These are phyloP conservation scores for Baccha elongata DNA, from an alignment of 2,888 invertebrate genomes.

Conservation along the genomic window DNA sequence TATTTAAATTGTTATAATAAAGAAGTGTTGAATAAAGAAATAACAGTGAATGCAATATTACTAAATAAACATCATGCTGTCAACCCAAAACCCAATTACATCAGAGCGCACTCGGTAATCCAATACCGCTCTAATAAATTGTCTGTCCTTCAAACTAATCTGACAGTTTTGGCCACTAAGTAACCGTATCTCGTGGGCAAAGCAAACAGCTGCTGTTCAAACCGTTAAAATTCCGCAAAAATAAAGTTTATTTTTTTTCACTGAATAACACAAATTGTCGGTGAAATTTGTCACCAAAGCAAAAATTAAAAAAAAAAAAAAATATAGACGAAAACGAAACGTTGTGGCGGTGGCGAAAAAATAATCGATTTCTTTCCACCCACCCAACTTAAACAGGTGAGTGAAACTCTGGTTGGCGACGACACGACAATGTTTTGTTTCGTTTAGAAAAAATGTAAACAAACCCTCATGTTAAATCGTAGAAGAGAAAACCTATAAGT, in stretches of 20 bases:
- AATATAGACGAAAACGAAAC: slow-evolving; percentile 33
- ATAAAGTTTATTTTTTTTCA: slow-evolving; percentile 9
- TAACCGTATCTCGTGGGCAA: slow-evolving; percentile 56
- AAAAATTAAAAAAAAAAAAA: too few relatives aligned
- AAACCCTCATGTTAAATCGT: slow-evolving; percentile 41
- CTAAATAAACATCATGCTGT: slow-evolving; percentile 46
- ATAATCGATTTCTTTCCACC: slow-evolving; percentile 65
- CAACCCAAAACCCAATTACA: slow-evolving; percentile 66
- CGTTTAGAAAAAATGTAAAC: slow-evolving; percentile 58
- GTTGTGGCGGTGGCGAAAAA: slow-evolving; percentile 46
- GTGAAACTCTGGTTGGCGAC: slow-evolving; percentile 5
- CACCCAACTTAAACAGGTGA: slow-evolving; percentile 33
- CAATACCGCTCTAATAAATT: slow-evolving; percentile 64
- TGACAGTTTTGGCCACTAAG: slow-evolving; percentile 62
- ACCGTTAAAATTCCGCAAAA: slow-evolving; percentile 46
- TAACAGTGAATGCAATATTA: slow-evolving; percentile 42
- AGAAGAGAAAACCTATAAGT: slow-evolving; percentile 27
- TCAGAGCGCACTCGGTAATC: slow-evolving; percentile 50
- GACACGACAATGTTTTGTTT: slow-evolving; percentile 37
- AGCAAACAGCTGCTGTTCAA: slow-evolving; percentile 63
- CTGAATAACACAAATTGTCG: slow-evolving; percentile 30
- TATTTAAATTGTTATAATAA: slow-evolving; percentile 5
- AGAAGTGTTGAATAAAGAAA: slow-evolving; percentile 57
- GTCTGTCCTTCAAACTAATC: slow-evolving; percentile 60
- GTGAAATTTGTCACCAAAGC: slow-evolving; percentile 45